Base-by-base conservation (phyloP, 1,140 invertebrate genomes). In the Trichogramma pretiosum region DNA sequence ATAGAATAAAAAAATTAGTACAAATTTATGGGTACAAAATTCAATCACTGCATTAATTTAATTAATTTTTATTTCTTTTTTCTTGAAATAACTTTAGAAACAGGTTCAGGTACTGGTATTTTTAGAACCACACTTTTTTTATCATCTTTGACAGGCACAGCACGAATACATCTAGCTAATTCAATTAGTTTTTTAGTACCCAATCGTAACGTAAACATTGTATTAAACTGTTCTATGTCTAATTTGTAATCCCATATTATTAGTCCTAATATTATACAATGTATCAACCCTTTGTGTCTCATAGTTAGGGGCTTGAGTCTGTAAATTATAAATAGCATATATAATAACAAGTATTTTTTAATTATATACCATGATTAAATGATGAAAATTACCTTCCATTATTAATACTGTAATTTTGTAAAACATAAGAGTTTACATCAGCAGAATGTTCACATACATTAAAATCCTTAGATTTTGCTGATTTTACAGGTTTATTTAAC, bases 261-360 rank as follows among this genome's bases (percentile, higher is more conserved):
- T 34, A 76, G 48, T 8, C 54, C 55, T 8, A 77, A 50, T 23
- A 77, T 66, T 21, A 77, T 55, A 19, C 67, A 72, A 33, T 75
- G 74, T 17, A 72, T 58, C 4, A 74, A 49, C 18, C 59, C 66
- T 61, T 76, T 76, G 42, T 76, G 74, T 46, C 62, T 67, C 50
- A 74, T 65, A 21, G 51, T 65, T 11, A 60, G 54, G 17, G 75
- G 72, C 13, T 74, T 60, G 42, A 45, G 50, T 55, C 75, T 77
- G 43, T n/a, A 34, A 69, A 66, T 28, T 7, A 7, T 28, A 42
- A 51, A 55, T 50, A 46, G 51, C 41, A 35, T 46, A 48, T 44
- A 43, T 23, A 45, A 28, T n/a, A 34, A 21, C 8, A 41, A 19
- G 33, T 40, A 39, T 34, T 49, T 23, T 30, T 22, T 3, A 32